A percentile compares a stretch with the other conserved stretches of the same genome.
These are phyloP conservation scores for Cephus rjabovi DNA, from an alignment of 2,888 invertebrate genomes.

Conservation along the genomic window DNA sequence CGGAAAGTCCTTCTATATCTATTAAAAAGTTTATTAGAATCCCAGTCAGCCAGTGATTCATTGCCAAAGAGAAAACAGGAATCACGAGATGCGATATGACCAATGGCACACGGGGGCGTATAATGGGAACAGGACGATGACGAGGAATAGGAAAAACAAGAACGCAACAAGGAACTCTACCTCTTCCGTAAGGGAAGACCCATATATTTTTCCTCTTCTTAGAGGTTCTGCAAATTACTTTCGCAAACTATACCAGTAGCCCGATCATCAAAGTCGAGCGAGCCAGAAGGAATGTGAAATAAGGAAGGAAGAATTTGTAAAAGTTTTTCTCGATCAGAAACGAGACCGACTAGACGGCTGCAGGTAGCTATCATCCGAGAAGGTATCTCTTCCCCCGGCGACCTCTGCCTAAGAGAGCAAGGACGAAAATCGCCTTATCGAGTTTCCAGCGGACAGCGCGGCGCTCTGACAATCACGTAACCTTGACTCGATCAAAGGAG, in stretches of 20 bases:
- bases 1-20: not conserved
- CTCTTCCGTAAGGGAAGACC: not conserved
- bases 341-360: not conserved
- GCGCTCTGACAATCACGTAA: not conserved
- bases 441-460: not conserved
- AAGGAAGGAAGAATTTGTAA: not conserved
- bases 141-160: not conserved
- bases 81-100: not conserved
- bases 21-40: not conserved
- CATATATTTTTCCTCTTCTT: not conserved
- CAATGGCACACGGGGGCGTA: not conserved
- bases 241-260: not conserved
- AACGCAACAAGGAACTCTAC: not conserved
- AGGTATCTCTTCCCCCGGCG: not conserved
- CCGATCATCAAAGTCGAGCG: not conserved
- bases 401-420: not conserved
- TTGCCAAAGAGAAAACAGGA: not conserved
- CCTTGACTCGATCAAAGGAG: not conserved
- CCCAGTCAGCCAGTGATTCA: not conserved
- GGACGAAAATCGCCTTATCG: not conserved
- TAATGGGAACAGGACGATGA: not conserved
- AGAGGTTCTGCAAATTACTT: not conserved
- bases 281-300: not conserved
- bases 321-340: not conserved
- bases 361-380: not conserved